Evolutionary conservation across 2,888 invertebrate genomes (phyloP).

Genomic region (Octonoba sinensis): DNA sequence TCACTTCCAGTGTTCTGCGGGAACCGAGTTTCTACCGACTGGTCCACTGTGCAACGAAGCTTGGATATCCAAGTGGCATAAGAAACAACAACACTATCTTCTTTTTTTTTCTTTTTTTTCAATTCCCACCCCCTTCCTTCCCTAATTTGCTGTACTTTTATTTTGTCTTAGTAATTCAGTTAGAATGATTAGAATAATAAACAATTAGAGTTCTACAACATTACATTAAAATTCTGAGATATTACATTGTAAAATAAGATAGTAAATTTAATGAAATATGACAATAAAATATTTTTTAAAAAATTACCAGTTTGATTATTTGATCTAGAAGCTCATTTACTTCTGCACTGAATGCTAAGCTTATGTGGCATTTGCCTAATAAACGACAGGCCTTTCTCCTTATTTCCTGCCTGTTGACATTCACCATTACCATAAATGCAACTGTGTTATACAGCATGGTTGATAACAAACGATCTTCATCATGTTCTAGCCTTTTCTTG

Average conservation of each 20-base stretch:
- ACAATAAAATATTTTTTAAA: background rate
- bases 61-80: no score
- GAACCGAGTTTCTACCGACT: no score
- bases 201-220: background rate
- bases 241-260: background rate
- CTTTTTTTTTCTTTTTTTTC: no score
- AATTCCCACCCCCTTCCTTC: no score
- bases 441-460: constrained; percentile 96
- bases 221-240: background rate
- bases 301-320: constrained; percentile 88
- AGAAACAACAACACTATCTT: no score
- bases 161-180: no score
- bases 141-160: no score
- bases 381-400: constrained; percentile 90
- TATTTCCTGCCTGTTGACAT: constrained; percentile 85
- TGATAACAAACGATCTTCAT: constrained; percentile 94
- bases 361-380: constrained; percentile 98
- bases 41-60: no score
- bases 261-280: background rate
- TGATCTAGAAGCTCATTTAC: constrained; percentile 96
- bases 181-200: no score
- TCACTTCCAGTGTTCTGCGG: no score
- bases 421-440: constrained; percentile 93
- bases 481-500: constrained; percentile 91
- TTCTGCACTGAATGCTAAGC: constrained; percentile 96